These are phyloP conservation scores for Lamprologus tigripictilis DNA, from an alignment of 2,113 vertebrate genomes.

Conservation along the genomic window DNA sequence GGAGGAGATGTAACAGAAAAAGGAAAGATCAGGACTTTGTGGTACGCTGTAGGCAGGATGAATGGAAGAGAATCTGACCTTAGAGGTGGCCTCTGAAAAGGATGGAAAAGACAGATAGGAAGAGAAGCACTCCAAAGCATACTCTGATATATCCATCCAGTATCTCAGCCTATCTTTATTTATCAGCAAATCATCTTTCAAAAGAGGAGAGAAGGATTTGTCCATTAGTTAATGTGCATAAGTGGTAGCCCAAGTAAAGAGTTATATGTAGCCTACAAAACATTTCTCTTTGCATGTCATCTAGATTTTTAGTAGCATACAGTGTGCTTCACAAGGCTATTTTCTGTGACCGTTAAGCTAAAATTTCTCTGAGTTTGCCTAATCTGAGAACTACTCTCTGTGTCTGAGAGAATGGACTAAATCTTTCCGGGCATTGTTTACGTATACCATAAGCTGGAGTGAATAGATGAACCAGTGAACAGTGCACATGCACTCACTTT, in stretches of 20 bases:
- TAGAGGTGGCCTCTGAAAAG: neutral
- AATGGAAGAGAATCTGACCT: neutral
- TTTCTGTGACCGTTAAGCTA: neutral
- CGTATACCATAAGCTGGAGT: neutral
- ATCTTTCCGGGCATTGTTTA: neutral
- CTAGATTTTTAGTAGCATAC: neutral
- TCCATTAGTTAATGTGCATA: neutral
- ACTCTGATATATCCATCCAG: neutral
- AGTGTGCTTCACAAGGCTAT: accelerated
- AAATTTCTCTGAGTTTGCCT: neutral
- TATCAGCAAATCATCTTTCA: neutral
- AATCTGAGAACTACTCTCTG: neutral
- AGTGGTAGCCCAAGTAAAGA: neutral
- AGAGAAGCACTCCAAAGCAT: neutral
- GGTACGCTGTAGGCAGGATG: neutral
- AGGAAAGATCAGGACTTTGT: accelerated
- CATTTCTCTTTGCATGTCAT: neutral
- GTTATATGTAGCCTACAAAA: neutral
- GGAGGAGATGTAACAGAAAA: neutral
- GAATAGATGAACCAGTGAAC: neutral
- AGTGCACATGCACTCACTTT: neutral
- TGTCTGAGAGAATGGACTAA: neutral
- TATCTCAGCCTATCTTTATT: neutral
- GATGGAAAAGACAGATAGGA: accelerated
- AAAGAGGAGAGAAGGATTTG: neutral